phyloP scores from a whole-genome alignment of 2,888 invertebrate species.

The Hipparchia sbordonii region DNA sequence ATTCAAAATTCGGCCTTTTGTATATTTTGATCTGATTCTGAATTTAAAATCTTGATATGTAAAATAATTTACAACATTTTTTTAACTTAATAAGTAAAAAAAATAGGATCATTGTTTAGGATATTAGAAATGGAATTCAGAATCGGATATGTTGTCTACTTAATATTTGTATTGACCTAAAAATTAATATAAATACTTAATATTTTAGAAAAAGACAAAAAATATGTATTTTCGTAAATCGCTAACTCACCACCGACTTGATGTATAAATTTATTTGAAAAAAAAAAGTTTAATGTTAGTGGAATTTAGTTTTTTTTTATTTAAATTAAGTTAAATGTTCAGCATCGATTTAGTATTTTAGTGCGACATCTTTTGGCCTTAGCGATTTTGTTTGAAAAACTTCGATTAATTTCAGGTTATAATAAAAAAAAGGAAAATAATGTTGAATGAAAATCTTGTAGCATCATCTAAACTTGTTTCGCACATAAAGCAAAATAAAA shows the following conservation, averaged over 20 bases:
- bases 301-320: constrained; percentile 11
- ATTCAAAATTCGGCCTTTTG: not conserved
- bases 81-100: constrained; percentile 3
- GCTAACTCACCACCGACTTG: constrained; percentile 41
- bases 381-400: not conserved
- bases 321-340: constrained; percentile 21
- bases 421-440: not conserved
- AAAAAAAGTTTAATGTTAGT: constrained; percentile 15
- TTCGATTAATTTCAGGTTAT: not conserved
- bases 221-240: constrained; percentile 37
- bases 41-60: constrained; percentile 14
- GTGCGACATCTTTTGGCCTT: constrained; percentile 2
- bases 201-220: constrained; percentile 31
- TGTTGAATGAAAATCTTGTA: not conserved
- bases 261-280: constrained; percentile 5
- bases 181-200: constrained; percentile 23
- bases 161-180: constrained; percentile 22
- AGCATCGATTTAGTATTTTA: constrained; percentile 7
- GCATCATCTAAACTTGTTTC: not conserved
- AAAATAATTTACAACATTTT: not conserved
- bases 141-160: constrained; percentile 47
- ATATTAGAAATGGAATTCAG: constrained; percentile 35
- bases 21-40: constrained; percentile 8
- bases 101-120: not conserved
- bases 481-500: too few relatives aligned